Base-by-base conservation (phyloP, 2,113 vertebrate species). In the human (Homo sapiens) region DNA sequence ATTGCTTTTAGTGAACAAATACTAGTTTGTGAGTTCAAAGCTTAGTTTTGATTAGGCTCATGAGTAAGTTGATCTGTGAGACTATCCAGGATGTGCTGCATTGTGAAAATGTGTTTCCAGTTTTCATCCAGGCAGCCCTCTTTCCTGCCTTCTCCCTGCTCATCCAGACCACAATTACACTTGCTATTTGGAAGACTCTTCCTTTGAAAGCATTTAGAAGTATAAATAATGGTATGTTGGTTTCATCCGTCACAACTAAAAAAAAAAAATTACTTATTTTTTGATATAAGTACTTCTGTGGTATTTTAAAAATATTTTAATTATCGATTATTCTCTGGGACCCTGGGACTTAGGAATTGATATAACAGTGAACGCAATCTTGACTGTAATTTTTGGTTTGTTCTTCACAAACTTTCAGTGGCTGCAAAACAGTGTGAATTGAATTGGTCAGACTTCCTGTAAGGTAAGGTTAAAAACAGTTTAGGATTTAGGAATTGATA, bases 281-380 rank as follows among this genome's bases (percentile, higher is more conserved):
- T 89, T 80, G 11, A 55, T 68, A 27, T 1, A 75, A 97, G 35
- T 38, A 84, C 13, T 38, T 79, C 38, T 78, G 25, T n/a, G 38
- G 17, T 50, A 68, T 86, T 92, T 86, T 25, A 85, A 50, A 86
- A 95, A 86, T 68, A 79, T 70, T n/a, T 93, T 38, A n/a, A 86
- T 76, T 55, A 76, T 87, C 13, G 50, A 13, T 45, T 82, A 83
- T 84, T 86, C 86, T 70, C 81, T 84, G 17, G 13, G 30, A 55
- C 13, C 32, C 12, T 79, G 40, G 17, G 23, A 66, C 72, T 78
- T 96, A 66, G 7, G 38, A 89, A 91, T 32, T 88, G 66, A 55
- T 88, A 50, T 27, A n/a, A 52, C 40, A 68, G 9, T 40, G 52
- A 75, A 43, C 20, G 90, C 7, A 68, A 32, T 64, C 40, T 57